These are phyloP conservation scores for Saguinus midas DNA, from an alignment of 2,113 vertebrate species.

Conservation along the genomic window DNA sequence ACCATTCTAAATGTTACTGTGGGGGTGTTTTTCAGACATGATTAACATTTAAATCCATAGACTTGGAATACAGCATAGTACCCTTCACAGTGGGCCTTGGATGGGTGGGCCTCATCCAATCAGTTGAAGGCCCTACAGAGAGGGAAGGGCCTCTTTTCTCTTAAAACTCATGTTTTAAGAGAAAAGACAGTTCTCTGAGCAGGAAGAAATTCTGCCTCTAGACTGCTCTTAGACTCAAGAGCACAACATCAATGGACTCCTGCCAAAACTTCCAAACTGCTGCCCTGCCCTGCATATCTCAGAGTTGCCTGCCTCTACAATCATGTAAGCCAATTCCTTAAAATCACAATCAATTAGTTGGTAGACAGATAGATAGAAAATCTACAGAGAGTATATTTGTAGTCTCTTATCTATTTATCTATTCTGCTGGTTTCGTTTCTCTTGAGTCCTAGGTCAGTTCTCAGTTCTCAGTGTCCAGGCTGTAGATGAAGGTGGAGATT, in stretches of 20 bases:
- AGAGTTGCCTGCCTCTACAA: neutral
- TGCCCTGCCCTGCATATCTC: neutral
- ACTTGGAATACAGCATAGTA: neutral
- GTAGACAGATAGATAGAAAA: neutral
- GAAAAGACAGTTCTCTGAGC: neutral
- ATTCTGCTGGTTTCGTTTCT: neutral
- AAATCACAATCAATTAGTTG: neutral
- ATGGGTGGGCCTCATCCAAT: neutral
- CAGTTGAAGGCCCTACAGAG: neutral
- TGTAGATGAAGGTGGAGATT: neutral
- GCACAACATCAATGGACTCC: neutral
- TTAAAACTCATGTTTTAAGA: too few relatives aligned
- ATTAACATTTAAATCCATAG: neutral
- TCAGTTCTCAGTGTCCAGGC: neutral
- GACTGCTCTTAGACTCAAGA: neutral
- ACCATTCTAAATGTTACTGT: neutral
- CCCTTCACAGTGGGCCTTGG: neutral
- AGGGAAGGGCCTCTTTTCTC: too few relatives aligned
- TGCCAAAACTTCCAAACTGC: neutral
- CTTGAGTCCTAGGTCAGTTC: neutral
- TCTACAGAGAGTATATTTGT: too few relatives aligned
- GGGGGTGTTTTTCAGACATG: neutral
- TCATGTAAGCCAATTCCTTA: neutral
- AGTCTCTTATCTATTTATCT: too few relatives aligned
- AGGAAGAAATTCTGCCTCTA: neutral